A percentile compares a stretch with the other conserved stretches of the same genome.
Conservation (phyloP, 2,113 vertebrate genomes). For the Equus przewalskii region DNA sequence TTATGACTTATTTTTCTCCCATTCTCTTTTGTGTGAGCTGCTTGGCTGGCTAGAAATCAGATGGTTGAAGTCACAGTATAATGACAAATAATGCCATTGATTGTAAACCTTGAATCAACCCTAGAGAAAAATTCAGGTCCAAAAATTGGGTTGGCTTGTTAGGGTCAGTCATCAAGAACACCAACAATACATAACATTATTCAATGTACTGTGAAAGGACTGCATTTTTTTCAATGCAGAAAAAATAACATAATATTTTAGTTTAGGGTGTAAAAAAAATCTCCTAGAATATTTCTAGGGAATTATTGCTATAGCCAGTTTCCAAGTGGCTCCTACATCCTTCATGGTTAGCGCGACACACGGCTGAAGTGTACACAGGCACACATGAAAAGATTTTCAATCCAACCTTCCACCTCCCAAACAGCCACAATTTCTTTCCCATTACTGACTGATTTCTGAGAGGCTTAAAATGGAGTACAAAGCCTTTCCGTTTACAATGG, state of each 20-base stretch:
- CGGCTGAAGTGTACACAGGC: neutral
- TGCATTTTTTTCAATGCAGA: slow-evolving; percentile 26
- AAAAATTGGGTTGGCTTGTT: neutral
- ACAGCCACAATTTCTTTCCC: neutral
- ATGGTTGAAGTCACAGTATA: neutral
- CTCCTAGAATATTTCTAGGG: neutral
- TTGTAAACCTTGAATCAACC: neutral
- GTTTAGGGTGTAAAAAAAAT: neutral
- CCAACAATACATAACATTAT: neutral
- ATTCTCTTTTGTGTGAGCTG: neutral
- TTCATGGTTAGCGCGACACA: neutral
- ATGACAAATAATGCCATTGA: neutral
- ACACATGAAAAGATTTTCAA: neutral
- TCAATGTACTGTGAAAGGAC: neutral
- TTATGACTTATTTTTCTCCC: neutral
- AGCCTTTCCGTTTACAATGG: neutral
- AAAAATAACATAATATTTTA: neutral
- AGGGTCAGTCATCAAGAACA: neutral
- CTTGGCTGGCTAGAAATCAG: neutral
- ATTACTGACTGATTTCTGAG: neutral
- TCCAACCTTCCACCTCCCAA: neutral
- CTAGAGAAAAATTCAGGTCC: neutral
- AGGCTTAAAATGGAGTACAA: slow-evolving; percentile 17
- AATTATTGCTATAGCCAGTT: neutral
- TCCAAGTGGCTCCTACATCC: neutral